A percentile compares a stretch with the other conserved stretches of the same genome.
Evolutionary conservation across 2,113 vertebrate species (phyloP).

Genomic region (human): DNA sequence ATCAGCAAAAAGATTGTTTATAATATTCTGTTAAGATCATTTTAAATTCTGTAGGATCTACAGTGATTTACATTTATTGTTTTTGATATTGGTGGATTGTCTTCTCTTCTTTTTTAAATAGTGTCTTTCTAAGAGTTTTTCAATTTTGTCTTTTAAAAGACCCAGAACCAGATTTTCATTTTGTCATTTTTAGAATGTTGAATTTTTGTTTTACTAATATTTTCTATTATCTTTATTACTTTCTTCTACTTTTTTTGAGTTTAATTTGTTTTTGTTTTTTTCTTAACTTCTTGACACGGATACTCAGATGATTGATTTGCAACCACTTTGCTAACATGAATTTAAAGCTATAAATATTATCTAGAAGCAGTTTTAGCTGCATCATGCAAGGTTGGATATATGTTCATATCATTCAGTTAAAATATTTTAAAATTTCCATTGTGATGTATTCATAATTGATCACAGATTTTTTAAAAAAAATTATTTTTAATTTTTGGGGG

Average conservation of each 20-base stretch:
- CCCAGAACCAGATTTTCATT: neutral
- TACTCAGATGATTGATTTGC: neutral
- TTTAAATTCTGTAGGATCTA: neutral
- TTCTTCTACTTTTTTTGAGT: neutral
- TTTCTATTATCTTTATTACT: neutral
- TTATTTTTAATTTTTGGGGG: too few species aligned
- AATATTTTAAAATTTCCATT: neutral
- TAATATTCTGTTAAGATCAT: neutral
- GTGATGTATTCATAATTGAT: neutral
- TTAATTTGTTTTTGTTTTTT: neutral
- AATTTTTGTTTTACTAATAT: neutral
- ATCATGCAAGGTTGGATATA: neutral
- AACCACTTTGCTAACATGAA: neutral
- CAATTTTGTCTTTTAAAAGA: neutral
- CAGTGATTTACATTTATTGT: neutral
- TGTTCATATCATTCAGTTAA: neutral
- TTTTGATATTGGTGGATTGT: neutral
- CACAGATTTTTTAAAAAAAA: neutral
- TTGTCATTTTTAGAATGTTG: neutral
- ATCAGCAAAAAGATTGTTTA: neutral
- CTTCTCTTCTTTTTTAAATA: neutral
- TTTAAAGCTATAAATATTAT: neutral
- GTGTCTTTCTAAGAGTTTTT: neutral
- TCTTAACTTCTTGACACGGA: neutral
- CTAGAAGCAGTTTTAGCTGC: neutral